phyloP scores from a whole-genome alignment of 2,797 vertebrate genomes.

The Garrulus glandarius region DNA sequence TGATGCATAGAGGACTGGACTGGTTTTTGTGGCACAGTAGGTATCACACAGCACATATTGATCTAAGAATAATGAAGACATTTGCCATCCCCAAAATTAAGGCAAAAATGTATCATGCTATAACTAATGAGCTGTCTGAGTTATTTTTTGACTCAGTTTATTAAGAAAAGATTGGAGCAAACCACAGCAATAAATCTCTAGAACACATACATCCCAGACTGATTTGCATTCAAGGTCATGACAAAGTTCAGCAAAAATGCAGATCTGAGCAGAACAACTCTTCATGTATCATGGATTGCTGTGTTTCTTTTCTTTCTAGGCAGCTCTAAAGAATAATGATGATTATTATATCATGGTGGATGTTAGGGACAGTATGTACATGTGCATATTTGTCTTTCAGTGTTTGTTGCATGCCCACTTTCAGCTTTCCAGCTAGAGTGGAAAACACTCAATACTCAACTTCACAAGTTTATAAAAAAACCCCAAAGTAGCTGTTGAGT shows the following conservation, averaged over 20 bases:
- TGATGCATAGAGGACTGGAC: neutral
- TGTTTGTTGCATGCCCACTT: neutral
- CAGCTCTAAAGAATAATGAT: neutral
- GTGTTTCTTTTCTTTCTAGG: neutral
- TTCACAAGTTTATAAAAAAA: neutral
- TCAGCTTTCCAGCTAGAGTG: neutral
- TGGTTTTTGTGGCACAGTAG: neutral
- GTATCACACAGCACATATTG: neutral
- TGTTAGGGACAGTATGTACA: neutral
- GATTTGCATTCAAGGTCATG: slow-evolving; percentile 44
- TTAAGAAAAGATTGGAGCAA: slow-evolving; percentile 49
- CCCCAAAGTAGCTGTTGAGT: neutral
- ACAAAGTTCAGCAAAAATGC: slow-evolving; percentile 26
- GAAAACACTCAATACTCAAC: neutral
- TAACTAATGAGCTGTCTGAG: slow-evolving; percentile 46
- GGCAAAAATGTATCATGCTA: neutral
- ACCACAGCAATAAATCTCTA: slow-evolving; percentile 45
- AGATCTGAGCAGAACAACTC: neutral
- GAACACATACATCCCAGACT: neutral
- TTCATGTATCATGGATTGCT: neutral
- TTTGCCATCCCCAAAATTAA: slow-evolving; percentile 9
- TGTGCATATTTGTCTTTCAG: neutral
- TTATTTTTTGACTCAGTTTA: slow-evolving; percentile 57
- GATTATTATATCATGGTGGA: neutral
- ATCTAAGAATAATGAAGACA: slow-evolving; percentile 21